These are phyloP conservation scores for Zapus hudsonius DNA, from an alignment of 2,113 vertebrate genomes.

Conservation along the genomic window DNA sequence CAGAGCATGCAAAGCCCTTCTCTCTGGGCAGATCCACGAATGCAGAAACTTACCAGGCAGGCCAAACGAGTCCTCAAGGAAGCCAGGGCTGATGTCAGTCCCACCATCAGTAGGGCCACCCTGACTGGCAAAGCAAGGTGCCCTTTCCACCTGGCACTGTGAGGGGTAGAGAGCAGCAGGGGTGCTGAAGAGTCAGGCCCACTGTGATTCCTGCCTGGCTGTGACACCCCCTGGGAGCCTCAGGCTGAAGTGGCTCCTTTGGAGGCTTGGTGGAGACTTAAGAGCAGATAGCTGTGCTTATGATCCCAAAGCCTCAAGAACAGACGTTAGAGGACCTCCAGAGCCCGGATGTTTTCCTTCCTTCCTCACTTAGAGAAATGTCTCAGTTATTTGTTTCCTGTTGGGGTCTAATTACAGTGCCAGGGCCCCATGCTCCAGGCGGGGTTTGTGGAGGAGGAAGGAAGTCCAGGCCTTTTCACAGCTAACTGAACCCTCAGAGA, in stretches of 20 bases:
- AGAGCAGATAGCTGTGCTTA: neutral
- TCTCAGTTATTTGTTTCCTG: conserved; percentile 56
- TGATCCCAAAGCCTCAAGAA: neutral
- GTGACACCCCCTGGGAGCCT: neutral
- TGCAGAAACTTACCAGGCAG: accelerated
- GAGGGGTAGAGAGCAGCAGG: neutral
- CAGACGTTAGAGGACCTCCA: neutral
- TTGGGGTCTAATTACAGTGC: conserved; percentile 38
- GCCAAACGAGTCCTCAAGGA: accelerated
- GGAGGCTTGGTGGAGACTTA: neutral
- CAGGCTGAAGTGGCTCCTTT: neutral
- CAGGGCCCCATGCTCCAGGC: neutral
- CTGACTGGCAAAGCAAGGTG: neutral
- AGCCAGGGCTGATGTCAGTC: accelerated
- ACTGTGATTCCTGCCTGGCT: neutral
- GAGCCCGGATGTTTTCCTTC: conserved; percentile 63
- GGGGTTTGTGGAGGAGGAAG: conserved; percentile 40
- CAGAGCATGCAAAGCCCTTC: accelerated
- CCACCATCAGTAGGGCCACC: neutral
- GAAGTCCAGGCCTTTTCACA: conserved; percentile 38
- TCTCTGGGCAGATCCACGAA: neutral
- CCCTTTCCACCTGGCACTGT: neutral
- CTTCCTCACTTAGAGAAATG: conserved; percentile 60
- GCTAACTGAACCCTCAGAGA: neutral
- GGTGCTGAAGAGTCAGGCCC: neutral